These are phyloP conservation scores for Cynopterus brachyotis DNA, from an alignment of 2,113 vertebrate species.

Conservation along the genomic window DNA sequence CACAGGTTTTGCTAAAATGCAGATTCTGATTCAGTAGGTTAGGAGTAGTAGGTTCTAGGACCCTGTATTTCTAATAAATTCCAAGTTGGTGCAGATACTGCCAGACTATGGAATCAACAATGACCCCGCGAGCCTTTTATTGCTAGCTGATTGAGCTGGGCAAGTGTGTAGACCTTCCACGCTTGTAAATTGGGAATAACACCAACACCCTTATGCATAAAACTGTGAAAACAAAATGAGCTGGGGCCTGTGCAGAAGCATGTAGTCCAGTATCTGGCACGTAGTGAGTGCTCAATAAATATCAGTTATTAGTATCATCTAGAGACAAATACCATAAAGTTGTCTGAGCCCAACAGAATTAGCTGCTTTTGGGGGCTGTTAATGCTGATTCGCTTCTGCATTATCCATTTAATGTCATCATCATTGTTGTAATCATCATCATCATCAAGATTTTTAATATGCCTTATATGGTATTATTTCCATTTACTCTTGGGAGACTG, in stretches of 20 bases:
- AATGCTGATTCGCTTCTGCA: neutral
- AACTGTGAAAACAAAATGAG: conserved; percentile 12
- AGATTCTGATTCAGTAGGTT: neutral
- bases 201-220: neutral
- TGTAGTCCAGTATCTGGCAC: neutral
- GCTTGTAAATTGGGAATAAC: neutral
- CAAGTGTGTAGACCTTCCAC: neutral
- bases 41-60: neutral
- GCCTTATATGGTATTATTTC: neutral
- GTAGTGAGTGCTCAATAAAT: neutral
- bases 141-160: neutral
- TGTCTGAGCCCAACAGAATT: neutral
- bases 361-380: neutral
- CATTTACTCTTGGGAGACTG: neutral
- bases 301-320: neutral
- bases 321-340: neutral
- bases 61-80: neutral
- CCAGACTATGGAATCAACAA: neutral
- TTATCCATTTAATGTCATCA: neutral
- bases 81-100: neutral
- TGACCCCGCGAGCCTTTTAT: neutral
- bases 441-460: neutral
- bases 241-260: neutral
- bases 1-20: neutral
- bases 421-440: neutral